Base-by-base conservation (phyloP, 2,888 invertebrate genomes). In the Pomacea canaliculata region DNA sequence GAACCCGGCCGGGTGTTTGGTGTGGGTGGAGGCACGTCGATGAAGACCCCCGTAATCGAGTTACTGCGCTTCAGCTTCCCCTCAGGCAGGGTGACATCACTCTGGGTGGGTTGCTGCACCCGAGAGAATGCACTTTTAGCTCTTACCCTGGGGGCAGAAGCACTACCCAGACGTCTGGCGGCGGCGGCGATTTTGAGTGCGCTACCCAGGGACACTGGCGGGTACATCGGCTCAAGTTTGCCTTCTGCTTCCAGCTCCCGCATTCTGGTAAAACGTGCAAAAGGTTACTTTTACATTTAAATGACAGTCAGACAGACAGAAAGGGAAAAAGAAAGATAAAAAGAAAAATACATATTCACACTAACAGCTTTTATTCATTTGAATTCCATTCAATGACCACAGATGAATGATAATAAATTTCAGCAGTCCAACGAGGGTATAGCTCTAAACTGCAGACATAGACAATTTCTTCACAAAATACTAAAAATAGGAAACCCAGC, bases 121-220 rank as follows among this genome's bases (percentile, higher is more conserved):
- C 70, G 23, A 23, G 80, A 78, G 23, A 76, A 48, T 2, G 80
- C 76, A 70, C 80, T 78, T n/a, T 73, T 73, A 27, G 66, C 56
- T 48, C 74, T 18, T 51, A 56, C 27, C 8, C 27, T 49, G 23
- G 68, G 48, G 16, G 27, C 67, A 48, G 51, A 18, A 10, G 46
- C n/a, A 19, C 74, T 70, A 81, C 85, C 87, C 13, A 88, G 78
- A 66, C 87, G 76, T 56, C 83, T 80, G 23, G 83, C 84, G 9
- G 88, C 88, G 3, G 86, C 85, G 0, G 85, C 85, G 51, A 89
- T 88, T 78, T 85, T 86, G 10, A 85, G 59, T 5, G 86, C 83
- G 63, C 84, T 83, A 27, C 84, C 84, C n/a, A 85, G 71, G 70
- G 84, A 83, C 49, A 84, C 79, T 0, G 82, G 77, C 7, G 80